phyloP scores from a whole-genome alignment of 1,140 invertebrate species.

The Psix sp. region DNA sequence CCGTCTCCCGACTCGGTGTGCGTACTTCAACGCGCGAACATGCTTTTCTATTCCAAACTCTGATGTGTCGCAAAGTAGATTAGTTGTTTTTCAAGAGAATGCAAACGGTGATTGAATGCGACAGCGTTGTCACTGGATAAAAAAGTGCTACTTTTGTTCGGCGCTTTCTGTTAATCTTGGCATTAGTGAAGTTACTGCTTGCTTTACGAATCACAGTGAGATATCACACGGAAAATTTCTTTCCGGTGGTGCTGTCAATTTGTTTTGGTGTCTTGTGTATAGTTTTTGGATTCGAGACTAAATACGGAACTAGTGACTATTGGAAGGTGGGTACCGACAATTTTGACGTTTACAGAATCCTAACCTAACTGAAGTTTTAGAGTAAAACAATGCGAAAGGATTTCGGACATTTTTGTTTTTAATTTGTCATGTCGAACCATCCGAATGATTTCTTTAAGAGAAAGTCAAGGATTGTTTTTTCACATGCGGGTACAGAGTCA shows the following conservation, averaged over 20 bases:
- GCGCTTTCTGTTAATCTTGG: constrained; percentile 2
- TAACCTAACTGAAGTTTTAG: too few relatives aligned
- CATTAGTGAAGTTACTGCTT: constrained; percentile 42
- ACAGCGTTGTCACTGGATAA: too few relatives aligned
- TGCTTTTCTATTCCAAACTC: too few relatives aligned
- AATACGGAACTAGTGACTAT: neutral
- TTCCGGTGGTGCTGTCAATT: neutral
- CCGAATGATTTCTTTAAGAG: too few relatives aligned
- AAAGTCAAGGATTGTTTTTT: too few relatives aligned
- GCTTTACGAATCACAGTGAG: constrained; percentile 12
- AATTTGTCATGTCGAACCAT: too few relatives aligned
- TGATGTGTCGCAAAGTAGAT: too few relatives aligned
- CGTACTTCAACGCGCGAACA: constrained; percentile 18
- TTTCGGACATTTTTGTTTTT: too few relatives aligned
- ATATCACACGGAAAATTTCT: constrained; percentile 9
- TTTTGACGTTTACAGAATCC: neutral
- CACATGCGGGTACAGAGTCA: too few relatives aligned
- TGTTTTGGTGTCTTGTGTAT: constrained; percentile 24
- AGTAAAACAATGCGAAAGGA: too few relatives aligned
- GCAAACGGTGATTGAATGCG: too few relatives aligned
- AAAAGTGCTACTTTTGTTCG: constrained; percentile 8
- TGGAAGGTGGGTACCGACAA: constrained; percentile 10
- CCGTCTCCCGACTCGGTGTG: constrained; percentile 27
- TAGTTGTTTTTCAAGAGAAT: too few relatives aligned
- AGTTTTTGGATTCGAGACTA: constrained; percentile 13